Percentiles rank a stretch among this genome's conserved stretches.
Conservation (phyloP, 2,888 invertebrate genomes). For the Napeogenes inachia region DNA sequence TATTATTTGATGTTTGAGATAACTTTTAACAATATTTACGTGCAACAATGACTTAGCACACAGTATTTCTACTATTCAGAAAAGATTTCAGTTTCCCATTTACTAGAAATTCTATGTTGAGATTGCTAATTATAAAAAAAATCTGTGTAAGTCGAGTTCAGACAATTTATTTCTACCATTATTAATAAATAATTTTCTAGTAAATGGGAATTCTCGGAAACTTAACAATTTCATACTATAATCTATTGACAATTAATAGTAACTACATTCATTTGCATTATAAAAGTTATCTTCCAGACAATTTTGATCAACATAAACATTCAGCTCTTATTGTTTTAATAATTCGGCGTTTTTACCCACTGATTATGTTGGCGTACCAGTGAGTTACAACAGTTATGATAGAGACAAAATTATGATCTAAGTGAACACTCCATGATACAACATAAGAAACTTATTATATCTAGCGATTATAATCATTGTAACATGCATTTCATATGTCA, state of each 20-base stretch:
- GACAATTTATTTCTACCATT: background rate
- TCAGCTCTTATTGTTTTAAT: slow-evolving; percentile 26
- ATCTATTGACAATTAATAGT: slow-evolving; percentile 19
- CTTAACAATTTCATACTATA: slow-evolving; percentile 19
- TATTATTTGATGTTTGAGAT: background rate
- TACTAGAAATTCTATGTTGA: background rate
- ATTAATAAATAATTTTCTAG: background rate
- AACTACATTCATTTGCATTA: slow-evolving; percentile 16
- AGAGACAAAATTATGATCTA: slow-evolving; percentile 55
- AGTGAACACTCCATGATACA: slow-evolving; percentile 40
- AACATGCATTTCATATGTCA: no score
- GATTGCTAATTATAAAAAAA: background rate
- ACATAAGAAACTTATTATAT: slow-evolving; percentile 17
- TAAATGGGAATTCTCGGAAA: slow-evolving; percentile 21
- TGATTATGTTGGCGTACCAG: slow-evolving; percentile 11
- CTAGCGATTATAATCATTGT: slow-evolving; percentile 18
- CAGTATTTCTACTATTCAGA: background rate
- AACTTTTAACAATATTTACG: no score
- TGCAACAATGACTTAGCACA: background rate
- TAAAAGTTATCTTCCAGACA: slow-evolving; percentile 20
- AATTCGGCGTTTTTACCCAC: slow-evolving; percentile 25
- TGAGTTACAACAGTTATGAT: slow-evolving; percentile 8
- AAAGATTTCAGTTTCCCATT: slow-evolving; percentile 1
- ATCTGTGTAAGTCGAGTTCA: background rate
- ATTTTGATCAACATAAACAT: slow-evolving; percentile 22